These are phyloP conservation scores for Megathymus violae DNA, from an alignment of 1,140 invertebrate genomes.

Conservation along the genomic window DNA sequence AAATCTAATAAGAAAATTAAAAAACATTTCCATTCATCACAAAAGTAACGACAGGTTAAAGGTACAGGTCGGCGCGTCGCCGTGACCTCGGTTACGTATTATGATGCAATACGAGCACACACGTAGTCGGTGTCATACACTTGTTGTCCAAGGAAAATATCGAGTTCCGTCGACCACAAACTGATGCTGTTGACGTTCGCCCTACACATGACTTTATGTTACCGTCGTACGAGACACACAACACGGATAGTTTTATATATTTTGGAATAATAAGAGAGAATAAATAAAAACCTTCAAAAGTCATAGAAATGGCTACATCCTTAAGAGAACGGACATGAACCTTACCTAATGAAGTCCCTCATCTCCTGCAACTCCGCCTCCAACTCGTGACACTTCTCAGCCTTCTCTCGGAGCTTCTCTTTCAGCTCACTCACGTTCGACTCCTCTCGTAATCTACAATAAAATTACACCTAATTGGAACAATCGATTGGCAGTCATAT, in stretches of 20 bases:
- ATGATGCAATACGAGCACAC: slow-evolving; percentile 12
- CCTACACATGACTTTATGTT: too few species aligned
- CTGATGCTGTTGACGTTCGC: slow-evolving; percentile 1
- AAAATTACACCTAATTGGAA: too few species aligned
- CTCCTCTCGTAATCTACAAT: slow-evolving; percentile 62
- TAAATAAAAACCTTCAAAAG: too few species aligned
- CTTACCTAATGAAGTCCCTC: slow-evolving; percentile 48
- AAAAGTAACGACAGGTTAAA: too few species aligned
- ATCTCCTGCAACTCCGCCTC: slow-evolving; percentile 64
- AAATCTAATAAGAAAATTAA: too few species aligned
- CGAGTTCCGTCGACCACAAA: slow-evolving; percentile 9
- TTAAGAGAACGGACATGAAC: too few species aligned
- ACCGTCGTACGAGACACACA: too few species aligned
- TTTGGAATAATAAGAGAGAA: not conserved
- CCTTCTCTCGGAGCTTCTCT: slow-evolving; percentile 61
- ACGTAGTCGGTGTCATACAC: not conserved
- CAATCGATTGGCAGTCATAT: too few species aligned
- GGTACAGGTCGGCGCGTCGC: too few species aligned
- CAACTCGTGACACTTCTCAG: slow-evolving; percentile 65
- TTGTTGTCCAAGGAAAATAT: slow-evolving; percentile 6
- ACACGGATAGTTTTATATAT: too few species aligned
- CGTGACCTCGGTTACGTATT: not conserved
- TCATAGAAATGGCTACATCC: too few species aligned
- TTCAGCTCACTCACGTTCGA: slow-evolving; percentile 61
- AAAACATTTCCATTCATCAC: too few species aligned